These are phyloP conservation scores for Lasius fuliginosus DNA, from an alignment of 2,888 invertebrate species.

Conservation along the genomic window DNA sequence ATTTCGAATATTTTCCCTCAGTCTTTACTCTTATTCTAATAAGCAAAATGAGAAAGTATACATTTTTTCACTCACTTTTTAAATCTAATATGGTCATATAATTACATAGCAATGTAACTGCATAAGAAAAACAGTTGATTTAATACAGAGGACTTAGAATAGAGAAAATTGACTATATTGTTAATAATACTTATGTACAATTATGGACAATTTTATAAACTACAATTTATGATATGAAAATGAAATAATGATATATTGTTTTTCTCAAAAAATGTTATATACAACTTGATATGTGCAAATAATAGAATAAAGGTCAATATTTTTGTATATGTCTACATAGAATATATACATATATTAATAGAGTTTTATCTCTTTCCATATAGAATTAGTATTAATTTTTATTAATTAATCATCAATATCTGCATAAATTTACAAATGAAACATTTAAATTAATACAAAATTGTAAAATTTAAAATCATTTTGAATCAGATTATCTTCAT, in stretches of 20 bases:
- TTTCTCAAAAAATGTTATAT: constrained; percentile 78
- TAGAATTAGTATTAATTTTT: constrained; percentile 11
- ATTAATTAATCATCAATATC: not conserved
- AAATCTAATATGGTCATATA: not conserved
- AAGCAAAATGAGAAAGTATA: not conserved
- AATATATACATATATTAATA: constrained; percentile 28
- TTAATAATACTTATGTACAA: constrained; percentile 74
- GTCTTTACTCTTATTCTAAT: not conserved
- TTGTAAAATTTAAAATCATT: not conserved
- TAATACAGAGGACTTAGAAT: constrained; percentile 1
- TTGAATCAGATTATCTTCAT: not conserved
- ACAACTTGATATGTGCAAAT: constrained; percentile 73
- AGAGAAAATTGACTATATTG: constrained; percentile 50
- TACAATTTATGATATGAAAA: constrained; percentile 71
- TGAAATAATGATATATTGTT: constrained; percentile 80
- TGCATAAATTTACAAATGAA: constrained; percentile 11
- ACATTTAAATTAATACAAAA: not conserved
- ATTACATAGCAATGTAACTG: too few relatives aligned
- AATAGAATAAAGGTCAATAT: constrained; percentile 83
- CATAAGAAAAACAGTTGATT: not conserved
- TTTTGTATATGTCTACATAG: constrained; percentile 83
- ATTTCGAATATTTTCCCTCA: not conserved
- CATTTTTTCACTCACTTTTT: not conserved
- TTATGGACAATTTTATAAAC: constrained; percentile 76
- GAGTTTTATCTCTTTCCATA: not conserved